phyloP scores from a whole-genome alignment of 2,113 vertebrate genomes.

The Caranx melampygus region DNA sequence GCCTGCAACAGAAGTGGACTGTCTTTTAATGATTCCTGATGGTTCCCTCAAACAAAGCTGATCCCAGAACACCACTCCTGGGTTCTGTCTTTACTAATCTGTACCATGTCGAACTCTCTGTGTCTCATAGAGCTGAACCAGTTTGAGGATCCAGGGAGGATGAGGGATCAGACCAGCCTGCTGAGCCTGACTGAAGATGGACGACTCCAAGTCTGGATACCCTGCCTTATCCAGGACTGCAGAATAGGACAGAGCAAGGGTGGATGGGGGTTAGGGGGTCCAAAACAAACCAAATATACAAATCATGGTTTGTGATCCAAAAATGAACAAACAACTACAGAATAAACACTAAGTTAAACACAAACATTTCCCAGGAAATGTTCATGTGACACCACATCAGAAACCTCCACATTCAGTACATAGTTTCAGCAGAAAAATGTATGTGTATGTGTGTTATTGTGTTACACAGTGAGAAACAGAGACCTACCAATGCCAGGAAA shows the following conservation, averaged over 20 bases:
- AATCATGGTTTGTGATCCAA: too few species aligned
- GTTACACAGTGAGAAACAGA: background rate
- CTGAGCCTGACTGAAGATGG: slow-evolving; percentile 83
- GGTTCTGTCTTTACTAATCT: background rate
- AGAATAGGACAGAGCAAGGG: background rate
- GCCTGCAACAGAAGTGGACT: slow-evolving; percentile 67
- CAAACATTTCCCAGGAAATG: too few species aligned
- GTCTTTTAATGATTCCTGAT: too few species aligned
- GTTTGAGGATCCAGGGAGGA: slow-evolving; percentile 88
- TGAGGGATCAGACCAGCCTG: slow-evolving; percentile 86
- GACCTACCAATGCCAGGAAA: slow-evolving; percentile 85
- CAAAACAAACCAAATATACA: background rate
- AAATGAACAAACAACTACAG: too few species aligned
- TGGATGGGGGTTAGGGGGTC: too few species aligned
- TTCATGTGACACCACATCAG: background rate
- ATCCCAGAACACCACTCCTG: too few species aligned
- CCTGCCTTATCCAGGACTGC: slow-evolving; percentile 86
- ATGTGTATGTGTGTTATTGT: background rate
- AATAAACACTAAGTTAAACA: background rate
- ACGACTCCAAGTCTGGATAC: slow-evolving; percentile 86
- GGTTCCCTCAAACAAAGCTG: too few species aligned
- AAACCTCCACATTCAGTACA: too few species aligned
- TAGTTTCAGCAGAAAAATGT: background rate
- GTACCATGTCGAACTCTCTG: slow-evolving; percentile 88
- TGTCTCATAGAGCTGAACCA: slow-evolving; percentile 90